phyloP scores from a whole-genome alignment of 2,797 vertebrate genomes.

The Prionace glauca region DNA sequence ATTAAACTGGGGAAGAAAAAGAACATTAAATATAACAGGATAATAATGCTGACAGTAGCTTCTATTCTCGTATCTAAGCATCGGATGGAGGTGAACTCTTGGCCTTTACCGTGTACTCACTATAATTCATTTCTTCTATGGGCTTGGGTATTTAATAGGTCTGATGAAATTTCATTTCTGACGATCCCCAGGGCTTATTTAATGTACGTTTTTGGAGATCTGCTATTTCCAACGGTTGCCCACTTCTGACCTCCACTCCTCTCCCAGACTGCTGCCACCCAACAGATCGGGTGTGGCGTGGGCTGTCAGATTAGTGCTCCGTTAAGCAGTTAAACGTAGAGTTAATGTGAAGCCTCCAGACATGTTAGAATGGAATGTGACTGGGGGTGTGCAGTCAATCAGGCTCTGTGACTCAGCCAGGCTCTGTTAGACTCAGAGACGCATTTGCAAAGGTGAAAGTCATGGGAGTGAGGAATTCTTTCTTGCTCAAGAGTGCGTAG shows the following conservation, averaged over 20 bases:
- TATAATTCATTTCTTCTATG: not conserved
- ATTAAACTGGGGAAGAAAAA: not conserved
- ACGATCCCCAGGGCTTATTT: not conserved
- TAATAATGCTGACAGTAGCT: not conserved
- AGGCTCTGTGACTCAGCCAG: not conserved
- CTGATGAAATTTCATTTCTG: not conserved
- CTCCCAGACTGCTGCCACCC: not conserved
- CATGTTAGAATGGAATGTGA: not conserved
- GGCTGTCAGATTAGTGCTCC: not conserved
- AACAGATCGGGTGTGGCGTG: not conserved
- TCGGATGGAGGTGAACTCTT: not conserved
- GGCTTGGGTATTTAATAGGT: not conserved
- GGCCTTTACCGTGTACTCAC: not conserved
- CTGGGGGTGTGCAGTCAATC: not conserved
- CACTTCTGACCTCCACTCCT: not conserved
- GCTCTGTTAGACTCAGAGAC: not conserved
- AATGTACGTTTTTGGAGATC: not conserved
- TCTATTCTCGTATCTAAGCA: not conserved
- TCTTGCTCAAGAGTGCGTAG: not conserved
- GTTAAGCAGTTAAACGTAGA: not conserved
- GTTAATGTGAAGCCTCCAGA: not conserved
- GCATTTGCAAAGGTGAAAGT: not conserved
- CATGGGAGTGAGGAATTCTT: not conserved
- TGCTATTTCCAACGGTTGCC: not conserved
- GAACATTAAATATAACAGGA: not conserved